phyloP scores from a whole-genome alignment of 2,888 invertebrate species.

The Hydrotaea cyrtoneurina region DNA sequence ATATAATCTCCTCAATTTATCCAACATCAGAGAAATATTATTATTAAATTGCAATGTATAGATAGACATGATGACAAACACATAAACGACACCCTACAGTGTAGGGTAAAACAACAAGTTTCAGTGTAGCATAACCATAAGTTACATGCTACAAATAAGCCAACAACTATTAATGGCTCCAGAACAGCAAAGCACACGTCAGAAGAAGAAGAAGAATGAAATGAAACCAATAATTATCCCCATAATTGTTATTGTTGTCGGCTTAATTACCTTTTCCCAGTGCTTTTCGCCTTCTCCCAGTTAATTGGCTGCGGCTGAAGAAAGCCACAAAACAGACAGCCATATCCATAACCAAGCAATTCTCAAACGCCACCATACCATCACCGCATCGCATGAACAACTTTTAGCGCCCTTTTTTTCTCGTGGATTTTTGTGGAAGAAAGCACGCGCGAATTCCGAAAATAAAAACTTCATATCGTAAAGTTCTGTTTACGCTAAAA shows the following conservation, averaged over 20 bases:
- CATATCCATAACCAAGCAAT: too few species aligned
- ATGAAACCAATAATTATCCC: conserved; percentile 8
- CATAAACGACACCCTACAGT: too few species aligned
- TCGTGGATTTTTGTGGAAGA: background rate
- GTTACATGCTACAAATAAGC: background rate
- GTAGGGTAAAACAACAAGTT: background rate
- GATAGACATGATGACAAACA: too few species aligned
- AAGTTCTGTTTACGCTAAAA: background rate
- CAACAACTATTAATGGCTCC: background rate
- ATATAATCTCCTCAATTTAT: too few species aligned
- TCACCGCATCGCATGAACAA: background rate
- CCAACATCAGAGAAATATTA: too few species aligned
- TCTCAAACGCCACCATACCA: too few species aligned
- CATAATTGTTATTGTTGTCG: background rate
- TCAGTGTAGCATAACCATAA: background rate
- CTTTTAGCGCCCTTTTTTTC: background rate
- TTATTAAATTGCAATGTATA: too few species aligned
- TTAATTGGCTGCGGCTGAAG: too few species aligned
- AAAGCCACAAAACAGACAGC: too few species aligned
- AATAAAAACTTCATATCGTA: background rate
- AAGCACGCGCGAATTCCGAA: background rate
- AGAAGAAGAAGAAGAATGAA: background rate
- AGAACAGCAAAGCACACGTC: background rate
- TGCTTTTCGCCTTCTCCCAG: background rate
- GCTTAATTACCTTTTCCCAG: background rate